These are phyloP conservation scores for Proterorhinus semilunaris DNA, from an alignment of 2,113 vertebrate species.

Conservation along the genomic window DNA sequence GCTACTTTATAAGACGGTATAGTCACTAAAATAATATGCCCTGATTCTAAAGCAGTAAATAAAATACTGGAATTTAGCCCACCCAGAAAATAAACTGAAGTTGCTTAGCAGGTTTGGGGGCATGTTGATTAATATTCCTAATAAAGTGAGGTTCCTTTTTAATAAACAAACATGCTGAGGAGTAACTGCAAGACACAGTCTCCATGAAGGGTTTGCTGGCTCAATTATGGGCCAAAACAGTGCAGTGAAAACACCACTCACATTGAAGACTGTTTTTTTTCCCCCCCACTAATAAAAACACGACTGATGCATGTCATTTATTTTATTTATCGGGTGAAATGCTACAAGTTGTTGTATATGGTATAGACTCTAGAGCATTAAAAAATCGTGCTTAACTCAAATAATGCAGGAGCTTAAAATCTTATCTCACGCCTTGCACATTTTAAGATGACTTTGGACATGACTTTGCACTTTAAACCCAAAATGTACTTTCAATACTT, in stretches of 20 bases:
- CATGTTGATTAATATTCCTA: neutral
- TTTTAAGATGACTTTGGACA: neutral
- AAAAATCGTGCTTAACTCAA: neutral
- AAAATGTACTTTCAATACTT: neutral
- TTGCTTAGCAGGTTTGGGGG: neutral
- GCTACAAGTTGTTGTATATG: neutral
- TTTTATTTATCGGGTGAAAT: too few species aligned
- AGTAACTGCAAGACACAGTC: neutral
- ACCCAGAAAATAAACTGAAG: neutral
- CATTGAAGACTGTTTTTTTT: too few species aligned
- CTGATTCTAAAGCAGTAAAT: neutral
- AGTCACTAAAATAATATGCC: conserved; percentile 1
- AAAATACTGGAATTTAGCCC: neutral
- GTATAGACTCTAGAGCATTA: neutral
- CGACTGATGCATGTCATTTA: too few species aligned
- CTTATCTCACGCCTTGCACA: neutral
- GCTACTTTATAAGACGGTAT: conserved; percentile 6
- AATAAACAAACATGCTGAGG: conserved; percentile 8
- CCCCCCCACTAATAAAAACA: too few species aligned
- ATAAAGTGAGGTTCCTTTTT: conserved; percentile 4
- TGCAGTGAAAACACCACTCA: neutral
- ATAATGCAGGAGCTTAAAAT: neutral
- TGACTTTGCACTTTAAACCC: neutral
- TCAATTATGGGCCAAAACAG: neutral
- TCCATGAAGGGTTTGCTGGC: neutral